These are phyloP conservation scores for Parnassius orleans DNA, from an alignment of 2,888 invertebrate genomes.

Conservation along the genomic window DNA sequence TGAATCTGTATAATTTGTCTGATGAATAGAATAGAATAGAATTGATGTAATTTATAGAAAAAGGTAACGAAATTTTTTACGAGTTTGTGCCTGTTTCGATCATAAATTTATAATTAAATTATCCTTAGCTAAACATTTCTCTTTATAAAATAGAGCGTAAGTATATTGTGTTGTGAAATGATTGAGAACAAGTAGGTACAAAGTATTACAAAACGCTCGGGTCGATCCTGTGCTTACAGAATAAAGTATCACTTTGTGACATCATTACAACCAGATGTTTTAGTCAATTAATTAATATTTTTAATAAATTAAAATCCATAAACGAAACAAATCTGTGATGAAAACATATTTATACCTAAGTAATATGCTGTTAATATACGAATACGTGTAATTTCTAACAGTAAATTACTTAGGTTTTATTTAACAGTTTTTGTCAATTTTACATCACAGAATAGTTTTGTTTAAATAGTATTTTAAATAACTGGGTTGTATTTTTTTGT, in stretches of 20 bases:
- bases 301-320: neutral
- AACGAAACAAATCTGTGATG: neutral
- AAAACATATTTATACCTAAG: neutral
- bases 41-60: neutral
- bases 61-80: neutral
- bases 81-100: constrained; percentile 11
- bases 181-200: constrained; percentile 25
- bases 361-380: no score
- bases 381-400: no score
- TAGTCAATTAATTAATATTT: constrained; percentile 26
- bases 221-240: constrained; percentile 16
- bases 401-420: no score
- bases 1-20: neutral
- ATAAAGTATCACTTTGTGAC: constrained; percentile 35
- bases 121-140: constrained; percentile 14
- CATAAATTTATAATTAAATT: constrained; percentile 17
- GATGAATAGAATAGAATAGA: no score
- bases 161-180: constrained; percentile 27
- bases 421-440: no score
- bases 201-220: constrained; percentile 1
- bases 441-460: no score
- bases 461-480: no score
- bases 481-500: no score
- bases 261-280: constrained; percentile 30
- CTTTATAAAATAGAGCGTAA: constrained; percentile 22